phyloP scores from a whole-genome alignment of 2,797 vertebrate species.

The Harpagifer antarcticus region DNA sequence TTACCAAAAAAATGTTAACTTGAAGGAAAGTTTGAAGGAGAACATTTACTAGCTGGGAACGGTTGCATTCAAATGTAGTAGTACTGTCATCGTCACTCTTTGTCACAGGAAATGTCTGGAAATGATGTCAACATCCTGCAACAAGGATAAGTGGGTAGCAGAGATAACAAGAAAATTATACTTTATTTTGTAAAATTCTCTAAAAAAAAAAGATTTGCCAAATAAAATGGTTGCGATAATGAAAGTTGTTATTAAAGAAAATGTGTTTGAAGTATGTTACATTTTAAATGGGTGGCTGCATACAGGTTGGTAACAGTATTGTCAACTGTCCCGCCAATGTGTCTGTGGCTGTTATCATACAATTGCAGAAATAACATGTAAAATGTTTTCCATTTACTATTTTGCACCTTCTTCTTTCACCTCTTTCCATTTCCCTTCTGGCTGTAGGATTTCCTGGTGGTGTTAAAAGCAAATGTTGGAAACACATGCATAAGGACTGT shows the following conservation, averaged over 20 bases:
- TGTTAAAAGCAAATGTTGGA: slow-evolving; percentile 28
- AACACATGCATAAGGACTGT: slow-evolving; percentile 15
- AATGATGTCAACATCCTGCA: background rate
- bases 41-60: background rate
- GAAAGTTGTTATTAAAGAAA: background rate
- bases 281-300: background rate
- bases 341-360: background rate
- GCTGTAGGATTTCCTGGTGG: slow-evolving; percentile 10
- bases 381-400: slow-evolving; percentile 38
- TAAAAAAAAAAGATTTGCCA: background rate
- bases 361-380: slow-evolving; percentile 27
- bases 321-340: background rate
- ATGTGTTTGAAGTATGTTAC: background rate
- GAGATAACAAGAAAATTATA: background rate
- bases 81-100: background rate
- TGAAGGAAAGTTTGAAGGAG: background rate
- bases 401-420: slow-evolving; percentile 24
- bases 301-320: slow-evolving; percentile 6
- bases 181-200: background rate
- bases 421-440: slow-evolving; percentile 58
- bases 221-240: background rate
- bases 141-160: background rate
- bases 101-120: background rate
- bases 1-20: background rate
- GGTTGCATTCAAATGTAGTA: background rate